Percentiles rank a stretch among this genome's conserved stretches.
Evolutionary conservation across 1,140 invertebrate genomes (phyloP).

Genomic region (Copidosoma floridanum): DNA sequence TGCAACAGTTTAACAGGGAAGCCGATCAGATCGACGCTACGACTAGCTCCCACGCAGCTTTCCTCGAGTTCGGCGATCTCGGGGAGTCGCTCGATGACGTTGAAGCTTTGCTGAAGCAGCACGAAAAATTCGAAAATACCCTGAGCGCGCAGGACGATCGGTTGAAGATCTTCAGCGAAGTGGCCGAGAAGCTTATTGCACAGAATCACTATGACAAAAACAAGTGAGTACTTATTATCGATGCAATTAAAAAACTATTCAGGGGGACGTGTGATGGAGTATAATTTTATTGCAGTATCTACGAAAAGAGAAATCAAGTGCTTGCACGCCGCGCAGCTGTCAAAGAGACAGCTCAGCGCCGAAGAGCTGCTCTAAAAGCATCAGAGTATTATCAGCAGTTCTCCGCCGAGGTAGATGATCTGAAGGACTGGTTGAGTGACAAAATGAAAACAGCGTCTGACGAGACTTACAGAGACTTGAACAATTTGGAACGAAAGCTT

Average conservation of each 20-base stretch:
- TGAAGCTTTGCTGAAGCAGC: conserved; percentile 88
- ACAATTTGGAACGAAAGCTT: conserved; percentile 88
- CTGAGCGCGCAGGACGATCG: conserved; percentile 92
- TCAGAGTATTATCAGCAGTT: conserved; percentile 84
- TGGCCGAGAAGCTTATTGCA: conserved; percentile 80
- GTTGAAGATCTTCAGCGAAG: conserved; percentile 80
- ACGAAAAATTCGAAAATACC: conserved; percentile 93
- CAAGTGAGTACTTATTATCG: conserved; percentile 62
- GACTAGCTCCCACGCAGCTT: conserved; percentile 90
- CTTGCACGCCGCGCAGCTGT: conserved; percentile 70
- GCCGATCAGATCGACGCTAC: conserved; percentile 96
- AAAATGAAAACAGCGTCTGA: conserved; percentile 89
- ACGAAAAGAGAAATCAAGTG: conserved; percentile 74
- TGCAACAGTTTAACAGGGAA: conserved; percentile 92
- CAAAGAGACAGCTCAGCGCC: conserved; percentile 70
- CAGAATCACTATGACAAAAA: conserved; percentile 83
- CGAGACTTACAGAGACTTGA: conserved; percentile 89
- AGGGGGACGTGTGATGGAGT: too few species aligned
- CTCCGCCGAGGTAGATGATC: conserved; percentile 83
- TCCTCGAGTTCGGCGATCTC: conserved; percentile 84
- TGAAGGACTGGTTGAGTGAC: conserved; percentile 86
- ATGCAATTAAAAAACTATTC: conserved; percentile 6
- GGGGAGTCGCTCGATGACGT: conserved; percentile 93
- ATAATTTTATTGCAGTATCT: conserved; percentile 61
- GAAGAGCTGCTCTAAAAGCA: conserved; percentile 71